A percentile compares a stretch with the other conserved stretches of the same genome.
phyloP scores from a whole-genome alignment of 2,113 vertebrate genomes.

The Malurus alboscapulatus region DNA sequence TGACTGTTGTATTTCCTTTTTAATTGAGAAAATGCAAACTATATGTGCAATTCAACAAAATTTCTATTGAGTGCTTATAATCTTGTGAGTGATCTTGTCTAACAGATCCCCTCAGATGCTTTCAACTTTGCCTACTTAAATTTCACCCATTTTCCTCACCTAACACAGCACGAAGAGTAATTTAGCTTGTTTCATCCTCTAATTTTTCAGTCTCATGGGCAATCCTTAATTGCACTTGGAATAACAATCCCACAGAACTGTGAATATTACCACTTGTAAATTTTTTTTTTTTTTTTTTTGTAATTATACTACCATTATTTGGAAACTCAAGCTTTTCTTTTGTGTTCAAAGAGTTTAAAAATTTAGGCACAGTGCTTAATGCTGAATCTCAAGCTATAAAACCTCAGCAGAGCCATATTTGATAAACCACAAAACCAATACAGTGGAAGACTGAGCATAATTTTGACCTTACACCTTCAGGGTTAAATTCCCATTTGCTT shows the following conservation, averaged over 20 bases:
- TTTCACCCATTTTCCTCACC: neutral
- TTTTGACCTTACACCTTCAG: neutral
- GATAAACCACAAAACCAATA: neutral
- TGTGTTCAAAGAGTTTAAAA: neutral
- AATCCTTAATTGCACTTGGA: neutral
- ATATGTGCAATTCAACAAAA: neutral
- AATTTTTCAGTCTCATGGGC: neutral
- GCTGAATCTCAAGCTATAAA: neutral
- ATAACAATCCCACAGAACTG: neutral
- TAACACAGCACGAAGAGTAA: neutral
- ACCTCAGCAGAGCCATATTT: neutral
- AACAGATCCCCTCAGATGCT: neutral
- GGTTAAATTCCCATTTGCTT: neutral
- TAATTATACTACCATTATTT: neutral
- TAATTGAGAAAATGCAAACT: neutral
- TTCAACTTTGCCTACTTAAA: neutral
- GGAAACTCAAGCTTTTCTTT: neutral
- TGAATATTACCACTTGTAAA: neutral
- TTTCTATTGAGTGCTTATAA: neutral
- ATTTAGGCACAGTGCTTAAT: neutral
- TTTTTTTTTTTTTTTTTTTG: neutral
- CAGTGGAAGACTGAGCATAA: rapidly evolving
- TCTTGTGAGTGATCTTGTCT: neutral
- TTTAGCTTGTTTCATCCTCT: neutral
- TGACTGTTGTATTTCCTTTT: neutral